phyloP scores from a whole-genome alignment of 1,140 invertebrate species.

The Drosophila melanica region DNA sequence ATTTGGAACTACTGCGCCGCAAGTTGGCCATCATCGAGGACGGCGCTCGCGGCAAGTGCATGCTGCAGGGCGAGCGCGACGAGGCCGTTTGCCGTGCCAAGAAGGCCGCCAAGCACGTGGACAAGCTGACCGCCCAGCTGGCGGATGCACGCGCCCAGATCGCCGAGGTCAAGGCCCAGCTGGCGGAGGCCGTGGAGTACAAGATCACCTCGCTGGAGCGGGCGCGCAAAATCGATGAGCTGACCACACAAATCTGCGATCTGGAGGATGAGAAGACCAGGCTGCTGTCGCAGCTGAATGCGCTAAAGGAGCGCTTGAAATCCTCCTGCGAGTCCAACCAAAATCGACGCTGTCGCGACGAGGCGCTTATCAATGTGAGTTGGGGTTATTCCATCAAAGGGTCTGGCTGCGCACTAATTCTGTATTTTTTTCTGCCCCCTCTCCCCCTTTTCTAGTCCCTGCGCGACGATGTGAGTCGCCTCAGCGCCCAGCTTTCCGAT shows the following conservation, averaged over 20 bases:
- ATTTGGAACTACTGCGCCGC: constrained; percentile 93
- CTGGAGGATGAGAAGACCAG: constrained; percentile 79
- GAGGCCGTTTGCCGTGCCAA: constrained; percentile 90
- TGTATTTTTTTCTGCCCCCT: too few species aligned
- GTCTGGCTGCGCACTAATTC: neutral
- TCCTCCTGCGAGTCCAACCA: constrained; percentile 79
- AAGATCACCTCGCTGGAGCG: constrained; percentile 93
- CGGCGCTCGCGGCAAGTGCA: constrained; percentile 87
- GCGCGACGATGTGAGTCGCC: constrained; percentile 89
- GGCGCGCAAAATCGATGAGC: constrained; percentile 92
- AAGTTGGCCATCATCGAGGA: constrained; percentile 94
- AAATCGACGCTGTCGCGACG: constrained; percentile 84
- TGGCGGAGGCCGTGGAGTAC: constrained; percentile 92
- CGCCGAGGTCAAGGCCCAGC: constrained; percentile 90
- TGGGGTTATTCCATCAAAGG: neutral
- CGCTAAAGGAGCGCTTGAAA: constrained; percentile 75
- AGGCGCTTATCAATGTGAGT: constrained; percentile 88
- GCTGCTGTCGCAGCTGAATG: constrained; percentile 65
- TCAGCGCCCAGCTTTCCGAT: constrained; percentile 89
- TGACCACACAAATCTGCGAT: constrained; percentile 85
- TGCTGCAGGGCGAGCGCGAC: constrained; percentile 89
- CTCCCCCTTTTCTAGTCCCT: constrained; percentile 84
- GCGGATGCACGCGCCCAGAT: constrained; percentile 89
- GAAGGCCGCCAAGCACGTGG: constrained; percentile 90
- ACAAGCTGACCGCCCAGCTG: constrained; percentile 89